These are phyloP conservation scores for Nanger granti DNA, from an alignment of 2,113 vertebrate genomes.

Conservation along the genomic window DNA sequence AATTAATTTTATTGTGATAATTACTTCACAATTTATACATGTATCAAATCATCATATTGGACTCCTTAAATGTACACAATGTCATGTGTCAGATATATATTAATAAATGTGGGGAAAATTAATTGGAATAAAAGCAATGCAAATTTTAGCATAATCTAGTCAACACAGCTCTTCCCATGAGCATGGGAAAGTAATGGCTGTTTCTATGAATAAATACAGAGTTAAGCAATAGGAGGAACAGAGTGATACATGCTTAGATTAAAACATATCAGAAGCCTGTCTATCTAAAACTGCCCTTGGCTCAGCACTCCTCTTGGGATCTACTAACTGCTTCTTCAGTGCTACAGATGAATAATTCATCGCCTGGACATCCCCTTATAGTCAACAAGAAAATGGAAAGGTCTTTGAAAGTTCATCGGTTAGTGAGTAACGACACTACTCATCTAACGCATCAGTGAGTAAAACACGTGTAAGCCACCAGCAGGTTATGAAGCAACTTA, in stretches of 20 bases:
- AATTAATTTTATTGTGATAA: not conserved
- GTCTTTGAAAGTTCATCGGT: conserved; percentile 76
- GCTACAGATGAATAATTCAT: conserved; percentile 88
- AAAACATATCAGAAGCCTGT: conserved; percentile 37
- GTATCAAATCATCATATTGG: not conserved
- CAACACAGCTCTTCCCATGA: not conserved
- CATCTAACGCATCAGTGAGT: conserved; percentile 49
- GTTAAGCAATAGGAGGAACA: not conserved
- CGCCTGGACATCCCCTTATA: conserved; percentile 69
- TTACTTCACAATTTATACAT: not conserved
- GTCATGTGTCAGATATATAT: not conserved
- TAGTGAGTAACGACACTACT: conserved; percentile 76
- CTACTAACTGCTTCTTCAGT: conserved; percentile 83
- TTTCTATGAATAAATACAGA: not conserved
- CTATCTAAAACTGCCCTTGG: conserved; percentile 58
- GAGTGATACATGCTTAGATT: not conserved
- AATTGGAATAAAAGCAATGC: not conserved
- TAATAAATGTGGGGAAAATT: not conserved
- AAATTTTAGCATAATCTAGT: not conserved
- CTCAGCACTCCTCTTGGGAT: conserved; percentile 78
- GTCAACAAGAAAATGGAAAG: conserved; percentile 65
- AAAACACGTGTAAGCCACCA: not conserved
- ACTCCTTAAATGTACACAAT: not conserved
- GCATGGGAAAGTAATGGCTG: not conserved
- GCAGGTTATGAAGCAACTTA: not conserved